Evolutionary conservation across 2,888 invertebrate genomes (phyloP), one percentile per base, ranked within the genome.

Genomic region (Herminia tarsipennalis): DNA sequence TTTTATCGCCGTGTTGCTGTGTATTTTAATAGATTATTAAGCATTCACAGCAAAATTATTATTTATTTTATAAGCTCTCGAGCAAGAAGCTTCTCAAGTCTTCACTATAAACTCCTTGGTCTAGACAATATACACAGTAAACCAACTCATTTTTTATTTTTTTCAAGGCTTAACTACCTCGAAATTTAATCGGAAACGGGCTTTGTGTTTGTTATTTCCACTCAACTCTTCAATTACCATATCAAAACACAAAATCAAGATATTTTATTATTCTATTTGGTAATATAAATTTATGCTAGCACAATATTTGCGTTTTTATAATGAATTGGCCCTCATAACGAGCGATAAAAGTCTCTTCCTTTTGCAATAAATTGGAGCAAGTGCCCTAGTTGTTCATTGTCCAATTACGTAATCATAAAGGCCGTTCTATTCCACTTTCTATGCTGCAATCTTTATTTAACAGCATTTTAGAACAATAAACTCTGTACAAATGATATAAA

Each of bases 341-440:
- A 34, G 6, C 38, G 27, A 44, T 39, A 44, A 44, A 33, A 35
- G 22, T 13, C 21, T 25, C 47, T 39, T 56, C 52, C 42, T 48
- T 20, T 32, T 32, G 41, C 32, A 22, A 33, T 59, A 56, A 25
- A 65, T 52, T 62, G 30, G 42, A 44, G 44, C 48, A 52, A 62
- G 28, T 45, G 29, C 34, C 49, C 46, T 44, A 39, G 35, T 27
- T 46, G 39, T 62, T 62, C 42, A 51, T 66, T 54, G 57, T 49
- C 46, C 52, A 65, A 67, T 67, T 56, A 62, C 47, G 65, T 63
- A 57, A 67, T 52, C 9, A 42, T 41, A 30, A 32, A 53, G 34
- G 49, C 37, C 38, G 39, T 28, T 25, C 18, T 27, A 42, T 46
- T 65, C 36, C 55, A 56, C 58, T 62, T 51, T 58, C 56, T 51